Percentiles rank a stretch among this genome's conserved stretches.
Conservation (phyloP, 2,797 vertebrate species). For the Adelosebastes latens region DNA sequence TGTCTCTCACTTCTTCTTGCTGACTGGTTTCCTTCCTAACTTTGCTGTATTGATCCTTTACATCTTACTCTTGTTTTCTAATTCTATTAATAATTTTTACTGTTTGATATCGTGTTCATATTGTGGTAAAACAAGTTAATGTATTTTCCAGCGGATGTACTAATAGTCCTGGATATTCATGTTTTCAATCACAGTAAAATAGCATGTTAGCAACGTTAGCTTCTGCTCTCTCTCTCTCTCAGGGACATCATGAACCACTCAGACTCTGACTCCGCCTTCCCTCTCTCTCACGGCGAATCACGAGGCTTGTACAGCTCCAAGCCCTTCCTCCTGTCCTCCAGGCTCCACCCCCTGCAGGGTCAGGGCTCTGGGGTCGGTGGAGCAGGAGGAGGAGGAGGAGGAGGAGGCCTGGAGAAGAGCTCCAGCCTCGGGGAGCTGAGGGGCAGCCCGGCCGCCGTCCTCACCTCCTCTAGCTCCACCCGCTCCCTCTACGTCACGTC, state of each 20-base stretch:
- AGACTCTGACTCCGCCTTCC: conserved; percentile 90
- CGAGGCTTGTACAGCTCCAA: conserved; percentile 69
- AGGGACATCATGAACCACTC: conserved; percentile 90
- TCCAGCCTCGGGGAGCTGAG: conserved; percentile 90
- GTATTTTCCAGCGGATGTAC: too few relatives aligned
- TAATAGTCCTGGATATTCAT: too few relatives aligned
- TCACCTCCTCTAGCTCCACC: conserved; percentile 84
- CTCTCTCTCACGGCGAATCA: conserved; percentile 82
- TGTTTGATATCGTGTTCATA: not conserved
- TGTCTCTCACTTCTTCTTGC: not conserved
- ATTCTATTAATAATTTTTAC: not conserved
- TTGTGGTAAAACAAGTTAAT: not conserved
- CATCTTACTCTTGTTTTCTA: not conserved
- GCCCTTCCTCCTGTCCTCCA: conserved; percentile 67
- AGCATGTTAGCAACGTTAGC: not conserved
- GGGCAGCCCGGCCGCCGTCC: conserved; percentile 51
- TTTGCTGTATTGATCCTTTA: not conserved
- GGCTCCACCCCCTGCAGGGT: conserved; percentile 74
- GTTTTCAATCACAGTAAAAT: too few relatives aligned
- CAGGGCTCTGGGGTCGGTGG: conserved; percentile 53
- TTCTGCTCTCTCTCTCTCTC: not conserved
- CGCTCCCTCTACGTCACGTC: conserved; percentile 86
- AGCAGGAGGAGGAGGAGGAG: conserved; percentile 59
- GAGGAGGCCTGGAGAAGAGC: conserved; percentile 87
- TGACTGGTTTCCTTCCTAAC: not conserved